Evolutionary conservation across 2,113 vertebrate genomes (phyloP).

Genomic region (Antennarius striatus): DNA sequence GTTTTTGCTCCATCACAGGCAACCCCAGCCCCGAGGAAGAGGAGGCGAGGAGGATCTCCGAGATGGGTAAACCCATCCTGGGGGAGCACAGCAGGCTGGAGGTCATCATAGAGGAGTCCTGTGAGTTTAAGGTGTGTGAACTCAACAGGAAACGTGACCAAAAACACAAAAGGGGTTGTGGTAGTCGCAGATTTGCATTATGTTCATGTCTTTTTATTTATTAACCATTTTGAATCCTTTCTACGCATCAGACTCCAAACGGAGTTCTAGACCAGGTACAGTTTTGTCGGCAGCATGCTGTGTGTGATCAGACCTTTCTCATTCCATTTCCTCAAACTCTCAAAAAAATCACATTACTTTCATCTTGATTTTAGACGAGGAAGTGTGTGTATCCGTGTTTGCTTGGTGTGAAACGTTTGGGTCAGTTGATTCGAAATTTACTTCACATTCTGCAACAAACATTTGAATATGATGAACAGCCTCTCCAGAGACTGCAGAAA

Average conservation of each 20-base stretch:
- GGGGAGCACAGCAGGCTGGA: slow-evolving; percentile 88
- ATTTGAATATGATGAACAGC: no score
- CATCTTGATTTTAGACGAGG: slow-evolving; percentile 8
- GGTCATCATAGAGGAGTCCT: slow-evolving; percentile 90
- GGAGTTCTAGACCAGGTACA: slow-evolving; percentile 78
- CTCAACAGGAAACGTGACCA: neutral
- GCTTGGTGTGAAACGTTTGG: no score
- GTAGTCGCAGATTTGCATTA: neutral
- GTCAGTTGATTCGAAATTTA: neutral
- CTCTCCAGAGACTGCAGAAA: no score
- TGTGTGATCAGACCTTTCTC: slow-evolving; percentile 37
- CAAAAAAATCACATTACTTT: neutral
- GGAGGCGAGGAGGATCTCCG: slow-evolving; percentile 87
- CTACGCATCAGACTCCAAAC: slow-evolving; percentile 72
- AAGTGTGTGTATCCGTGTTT: slow-evolving; percentile 14
- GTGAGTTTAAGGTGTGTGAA: slow-evolving; percentile 86
- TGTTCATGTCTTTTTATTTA: neutral
- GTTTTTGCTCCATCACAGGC: slow-evolving; percentile 46
- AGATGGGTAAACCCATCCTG: slow-evolving; percentile 90
- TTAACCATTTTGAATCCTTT: slow-evolving; percentile 41
- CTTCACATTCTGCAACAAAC: neutral
- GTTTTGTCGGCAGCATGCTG: slow-evolving; percentile 44
- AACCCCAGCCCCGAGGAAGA: slow-evolving; percentile 83
- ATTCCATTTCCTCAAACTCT: neutral
- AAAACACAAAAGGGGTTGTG: no score